phyloP scores from a whole-genome alignment of 2,888 invertebrate species.

The Hedya salicella region DNA sequence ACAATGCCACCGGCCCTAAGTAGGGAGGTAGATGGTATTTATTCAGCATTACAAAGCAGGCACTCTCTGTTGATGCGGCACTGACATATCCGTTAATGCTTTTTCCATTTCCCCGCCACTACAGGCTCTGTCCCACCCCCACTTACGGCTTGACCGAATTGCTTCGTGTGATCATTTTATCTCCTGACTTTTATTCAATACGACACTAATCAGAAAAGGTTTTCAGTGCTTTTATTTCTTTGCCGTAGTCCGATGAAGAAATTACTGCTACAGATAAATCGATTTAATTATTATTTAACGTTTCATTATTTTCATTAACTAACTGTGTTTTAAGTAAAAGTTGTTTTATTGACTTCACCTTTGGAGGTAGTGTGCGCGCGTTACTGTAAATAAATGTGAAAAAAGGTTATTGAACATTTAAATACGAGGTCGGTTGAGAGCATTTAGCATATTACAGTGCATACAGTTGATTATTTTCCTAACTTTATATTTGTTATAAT shows the following conservation, averaged over 20 bases:
- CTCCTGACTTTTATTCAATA: constrained; percentile 51
- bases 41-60: constrained; percentile 82
- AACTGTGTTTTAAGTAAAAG: constrained; percentile 5
- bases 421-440: not conserved
- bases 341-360: constrained; percentile 8
- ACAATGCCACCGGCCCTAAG: constrained; percentile 59
- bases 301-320: not conserved
- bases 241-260: not conserved
- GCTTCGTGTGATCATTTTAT: constrained; percentile 59
- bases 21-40: constrained; percentile 77
- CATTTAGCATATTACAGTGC: not conserved
- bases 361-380: not conserved
- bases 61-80: constrained; percentile 81
- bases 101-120: constrained; percentile 81
- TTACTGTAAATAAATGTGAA: not conserved
- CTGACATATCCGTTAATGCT: constrained; percentile 85
- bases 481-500: not conserved
- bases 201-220: constrained; percentile 33
- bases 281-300: constrained; percentile 40
- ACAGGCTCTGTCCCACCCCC: constrained; percentile 59
- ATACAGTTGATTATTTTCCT: not conserved
- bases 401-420: not conserved
- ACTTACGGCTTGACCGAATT: constrained; percentile 73
- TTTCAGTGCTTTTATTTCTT: constrained; percentile 12
- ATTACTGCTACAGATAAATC: not conserved